Evolutionary conservation across 2,888 invertebrate genomes (phyloP).

Genomic region (Pocota personata): DNA sequence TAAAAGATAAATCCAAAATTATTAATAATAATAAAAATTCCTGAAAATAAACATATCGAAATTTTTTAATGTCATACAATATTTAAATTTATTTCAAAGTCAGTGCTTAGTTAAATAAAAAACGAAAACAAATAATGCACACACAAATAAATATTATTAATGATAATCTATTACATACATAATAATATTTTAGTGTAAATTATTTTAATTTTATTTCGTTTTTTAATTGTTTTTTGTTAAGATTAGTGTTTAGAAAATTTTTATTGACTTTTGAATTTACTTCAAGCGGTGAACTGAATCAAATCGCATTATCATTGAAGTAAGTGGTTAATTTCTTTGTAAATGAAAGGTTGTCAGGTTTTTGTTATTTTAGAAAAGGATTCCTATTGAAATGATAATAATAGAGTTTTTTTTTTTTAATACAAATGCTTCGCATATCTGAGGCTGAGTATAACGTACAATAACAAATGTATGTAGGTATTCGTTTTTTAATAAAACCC

Average conservation of each 20-base stretch:
- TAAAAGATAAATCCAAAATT: not conserved
- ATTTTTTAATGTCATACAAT: conserved; percentile 45
- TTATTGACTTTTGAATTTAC: conserved; percentile 15
- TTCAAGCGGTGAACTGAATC: not conserved
- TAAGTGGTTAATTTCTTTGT: conserved; percentile 33
- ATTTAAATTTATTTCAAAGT: conserved; percentile 35
- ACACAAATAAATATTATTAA: conserved; percentile 1
- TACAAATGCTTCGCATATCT: not conserved
- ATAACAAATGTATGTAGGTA: not conserved
- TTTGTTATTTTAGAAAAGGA: conserved; percentile 35
- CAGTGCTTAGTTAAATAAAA: conserved; percentile 50
- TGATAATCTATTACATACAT: not conserved
- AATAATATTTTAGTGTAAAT: conserved; percentile 42
- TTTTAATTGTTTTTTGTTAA: conserved; percentile 14
- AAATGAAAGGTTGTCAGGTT: conserved; percentile 62
- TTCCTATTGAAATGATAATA: conserved; percentile 53
- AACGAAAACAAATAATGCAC: conserved; percentile 36
- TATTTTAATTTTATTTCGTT: conserved; percentile 15
- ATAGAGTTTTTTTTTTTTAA: not conserved
- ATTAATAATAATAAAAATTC: conserved; percentile 17
- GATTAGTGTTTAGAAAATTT: conserved; percentile 8
- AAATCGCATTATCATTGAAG: not conserved
- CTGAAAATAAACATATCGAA: conserved; percentile 64
- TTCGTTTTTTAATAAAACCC: not conserved
- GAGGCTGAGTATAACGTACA: not conserved